These are phyloP conservation scores for Artibeus lituratus DNA, from an alignment of 2,797 vertebrate genomes.

Conservation along the genomic window DNA sequence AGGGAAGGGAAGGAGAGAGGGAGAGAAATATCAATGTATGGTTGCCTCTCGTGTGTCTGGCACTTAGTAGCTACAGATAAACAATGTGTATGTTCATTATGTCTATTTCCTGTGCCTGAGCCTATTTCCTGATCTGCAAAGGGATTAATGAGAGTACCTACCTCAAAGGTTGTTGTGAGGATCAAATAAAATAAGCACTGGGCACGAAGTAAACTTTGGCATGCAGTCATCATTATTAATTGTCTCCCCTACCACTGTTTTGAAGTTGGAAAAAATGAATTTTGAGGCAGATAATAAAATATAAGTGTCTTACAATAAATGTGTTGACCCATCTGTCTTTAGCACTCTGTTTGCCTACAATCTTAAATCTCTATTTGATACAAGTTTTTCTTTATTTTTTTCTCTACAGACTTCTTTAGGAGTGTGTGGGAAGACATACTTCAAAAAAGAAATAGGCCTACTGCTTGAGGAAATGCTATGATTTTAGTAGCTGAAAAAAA, in stretches of 20 bases:
- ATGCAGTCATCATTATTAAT: neutral
- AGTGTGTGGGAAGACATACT: neutral
- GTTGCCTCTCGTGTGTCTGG: too few relatives aligned
- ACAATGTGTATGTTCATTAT: neutral
- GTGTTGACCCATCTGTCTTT: neutral
- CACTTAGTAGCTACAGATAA: neutral
- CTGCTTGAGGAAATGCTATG: neutral
- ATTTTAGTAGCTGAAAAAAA: neutral
- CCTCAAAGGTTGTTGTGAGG: neutral
- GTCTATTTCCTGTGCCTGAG: neutral
- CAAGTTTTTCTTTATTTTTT: neutral
- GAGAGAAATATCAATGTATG: too few relatives aligned
- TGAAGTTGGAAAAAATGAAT: constrained; percentile 29
- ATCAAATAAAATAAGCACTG: neutral
- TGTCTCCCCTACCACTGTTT: neutral
- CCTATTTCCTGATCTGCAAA: constrained; percentile 5
- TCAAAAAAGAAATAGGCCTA: neutral
- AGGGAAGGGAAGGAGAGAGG: too few relatives aligned
- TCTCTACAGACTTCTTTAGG: neutral
- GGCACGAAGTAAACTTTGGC: neutral
- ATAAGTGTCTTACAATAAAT: neutral
- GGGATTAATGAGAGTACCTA: neutral
- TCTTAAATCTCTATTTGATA: neutral
- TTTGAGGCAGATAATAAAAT: neutral
- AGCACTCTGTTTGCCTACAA: neutral